phyloP scores from a whole-genome alignment of 2,797 vertebrate genomes.

The Kryptopterus vitreolus region DNA sequence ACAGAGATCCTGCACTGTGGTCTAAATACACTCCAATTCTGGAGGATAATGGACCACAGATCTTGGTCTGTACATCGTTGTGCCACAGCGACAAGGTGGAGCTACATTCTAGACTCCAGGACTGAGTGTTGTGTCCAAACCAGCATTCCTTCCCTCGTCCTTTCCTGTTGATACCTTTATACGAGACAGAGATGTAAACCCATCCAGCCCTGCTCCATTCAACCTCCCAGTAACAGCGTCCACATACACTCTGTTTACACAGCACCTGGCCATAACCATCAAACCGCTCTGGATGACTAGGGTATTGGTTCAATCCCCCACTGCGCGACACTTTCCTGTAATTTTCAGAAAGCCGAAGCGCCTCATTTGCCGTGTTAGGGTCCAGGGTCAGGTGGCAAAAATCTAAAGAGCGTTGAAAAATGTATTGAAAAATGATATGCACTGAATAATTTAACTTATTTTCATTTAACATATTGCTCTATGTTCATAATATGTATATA shows the following conservation, averaged over 20 bases:
- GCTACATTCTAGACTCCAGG: conserved; percentile 42
- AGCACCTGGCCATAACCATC: conserved; percentile 39
- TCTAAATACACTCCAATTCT: conserved; percentile 51
- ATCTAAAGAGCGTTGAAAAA: conserved; percentile 28
- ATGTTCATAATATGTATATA: no score
- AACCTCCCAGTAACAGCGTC: conserved; percentile 53
- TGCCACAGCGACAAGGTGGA: conserved; percentile 35
- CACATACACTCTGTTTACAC: conserved; percentile 43
- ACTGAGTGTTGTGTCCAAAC: conserved; percentile 48
- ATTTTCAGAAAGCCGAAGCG: conserved; percentile 29
- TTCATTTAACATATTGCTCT: no score
- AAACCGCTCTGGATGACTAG: conserved; percentile 46
- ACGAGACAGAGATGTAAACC: conserved; percentile 39
- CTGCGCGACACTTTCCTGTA: conserved; percentile 25
- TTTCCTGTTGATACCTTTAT: conserved; percentile 48
- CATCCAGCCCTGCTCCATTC: conserved; percentile 43
- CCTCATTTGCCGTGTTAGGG: conserved; percentile 30
- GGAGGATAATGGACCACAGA: neutral
- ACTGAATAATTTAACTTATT: no score
- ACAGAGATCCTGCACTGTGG: conserved; percentile 40
- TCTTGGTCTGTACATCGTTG: conserved; percentile 30
- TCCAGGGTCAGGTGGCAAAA: conserved; percentile 32
- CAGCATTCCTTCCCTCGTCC: conserved; percentile 32
- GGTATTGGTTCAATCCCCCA: conserved; percentile 1
- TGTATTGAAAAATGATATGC: neutral